Percentiles rank a stretch among this genome's conserved stretches.
Evolutionary conservation across 2,888 invertebrate genomes (phyloP).

Genomic region (Trisateles emortualis): DNA sequence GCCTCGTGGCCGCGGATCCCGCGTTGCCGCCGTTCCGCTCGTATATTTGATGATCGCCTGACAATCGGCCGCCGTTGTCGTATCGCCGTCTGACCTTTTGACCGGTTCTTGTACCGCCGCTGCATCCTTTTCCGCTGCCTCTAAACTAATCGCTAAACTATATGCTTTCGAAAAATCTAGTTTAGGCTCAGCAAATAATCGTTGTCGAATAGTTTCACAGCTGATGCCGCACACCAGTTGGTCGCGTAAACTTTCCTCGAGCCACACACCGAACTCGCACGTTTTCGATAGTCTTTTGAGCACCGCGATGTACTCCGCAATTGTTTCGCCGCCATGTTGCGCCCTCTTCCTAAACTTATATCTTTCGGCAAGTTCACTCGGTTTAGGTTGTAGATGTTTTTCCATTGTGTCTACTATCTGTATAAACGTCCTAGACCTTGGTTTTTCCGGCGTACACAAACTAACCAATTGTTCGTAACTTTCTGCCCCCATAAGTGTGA

Average conservation of each 20-base stretch:
- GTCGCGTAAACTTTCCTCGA: slow-evolving; percentile 42
- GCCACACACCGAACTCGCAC: slow-evolving; percentile 21
- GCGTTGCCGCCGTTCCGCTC: too few relatives aligned
- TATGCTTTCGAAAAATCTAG: slow-evolving; percentile 17
- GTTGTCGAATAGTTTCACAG: slow-evolving; percentile 28
- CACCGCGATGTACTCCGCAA: slow-evolving; percentile 16
- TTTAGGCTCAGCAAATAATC: slow-evolving; percentile 34
- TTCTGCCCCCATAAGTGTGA: slow-evolving; percentile 7
- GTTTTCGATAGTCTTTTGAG: slow-evolving; percentile 21
- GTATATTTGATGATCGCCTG: too few relatives aligned
- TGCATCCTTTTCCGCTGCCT: slow-evolving; percentile 25
- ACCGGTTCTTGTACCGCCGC: slow-evolving; percentile 16
- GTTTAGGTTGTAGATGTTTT: slow-evolving; percentile 4
- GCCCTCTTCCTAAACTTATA: background rate
- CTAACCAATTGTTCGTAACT: slow-evolving; percentile 5
- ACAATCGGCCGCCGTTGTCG: background rate
- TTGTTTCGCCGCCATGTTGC: slow-evolving; percentile 4
- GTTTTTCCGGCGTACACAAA: slow-evolving; percentile 10
- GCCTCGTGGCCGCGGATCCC: too few relatives aligned
- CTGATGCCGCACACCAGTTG: slow-evolving; percentile 36
- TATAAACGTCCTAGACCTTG: background rate
- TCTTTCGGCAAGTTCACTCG: slow-evolving; percentile 1
- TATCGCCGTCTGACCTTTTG: background rate
- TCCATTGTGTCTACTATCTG: background rate
- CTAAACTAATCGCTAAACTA: slow-evolving; percentile 22